These are phyloP conservation scores for Brenthis daphne DNA, from an alignment of 2,888 invertebrate species.

Conservation along the genomic window DNA sequence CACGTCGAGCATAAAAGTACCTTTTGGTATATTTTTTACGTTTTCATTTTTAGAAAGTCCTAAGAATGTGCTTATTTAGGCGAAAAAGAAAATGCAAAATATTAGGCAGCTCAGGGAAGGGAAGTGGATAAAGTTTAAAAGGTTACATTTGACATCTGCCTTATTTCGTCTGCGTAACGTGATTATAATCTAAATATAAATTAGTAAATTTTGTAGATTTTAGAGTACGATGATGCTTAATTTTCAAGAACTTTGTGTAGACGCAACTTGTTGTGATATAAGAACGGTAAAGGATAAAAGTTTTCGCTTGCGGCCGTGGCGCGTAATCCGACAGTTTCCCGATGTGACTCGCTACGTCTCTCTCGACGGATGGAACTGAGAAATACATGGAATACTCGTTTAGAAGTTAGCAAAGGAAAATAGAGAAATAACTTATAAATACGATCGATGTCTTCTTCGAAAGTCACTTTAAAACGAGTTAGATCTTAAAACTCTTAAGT, in stretches of 20 bases:
- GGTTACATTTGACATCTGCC: conserved; percentile 39
- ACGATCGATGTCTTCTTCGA: conserved; percentile 15
- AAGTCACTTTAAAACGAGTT: not conserved
- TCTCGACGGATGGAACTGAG: conserved; percentile 37
- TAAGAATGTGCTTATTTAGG: conserved; percentile 41
- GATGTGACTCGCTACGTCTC: conserved; percentile 42
- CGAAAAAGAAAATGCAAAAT: conserved; percentile 39
- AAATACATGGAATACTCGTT: conserved; percentile 39
- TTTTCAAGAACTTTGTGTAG: conserved; percentile 44
- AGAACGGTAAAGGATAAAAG: conserved; percentile 57
- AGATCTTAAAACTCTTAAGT: not conserved
- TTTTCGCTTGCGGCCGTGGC: conserved; percentile 54
- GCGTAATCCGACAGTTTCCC: conserved; percentile 57
- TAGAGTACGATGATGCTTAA: conserved; percentile 43
- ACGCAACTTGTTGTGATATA: conserved; percentile 48
- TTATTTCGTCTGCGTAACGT: conserved; percentile 44
- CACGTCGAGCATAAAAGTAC: conserved; percentile 65
- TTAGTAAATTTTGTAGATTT: conserved; percentile 28
- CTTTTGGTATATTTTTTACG: conserved; percentile 55
- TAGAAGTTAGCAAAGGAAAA: conserved; percentile 37
- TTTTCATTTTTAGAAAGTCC: conserved; percentile 48
- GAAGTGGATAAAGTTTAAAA: conserved; percentile 44
- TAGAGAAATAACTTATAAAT: conserved; percentile 30
- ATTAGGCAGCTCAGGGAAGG: conserved; percentile 35
- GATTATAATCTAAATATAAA: conserved; percentile 22